Evolutionary conservation across 2,888 invertebrate species (phyloP).

Genomic region (Caenorhabditis wallacei): DNA sequence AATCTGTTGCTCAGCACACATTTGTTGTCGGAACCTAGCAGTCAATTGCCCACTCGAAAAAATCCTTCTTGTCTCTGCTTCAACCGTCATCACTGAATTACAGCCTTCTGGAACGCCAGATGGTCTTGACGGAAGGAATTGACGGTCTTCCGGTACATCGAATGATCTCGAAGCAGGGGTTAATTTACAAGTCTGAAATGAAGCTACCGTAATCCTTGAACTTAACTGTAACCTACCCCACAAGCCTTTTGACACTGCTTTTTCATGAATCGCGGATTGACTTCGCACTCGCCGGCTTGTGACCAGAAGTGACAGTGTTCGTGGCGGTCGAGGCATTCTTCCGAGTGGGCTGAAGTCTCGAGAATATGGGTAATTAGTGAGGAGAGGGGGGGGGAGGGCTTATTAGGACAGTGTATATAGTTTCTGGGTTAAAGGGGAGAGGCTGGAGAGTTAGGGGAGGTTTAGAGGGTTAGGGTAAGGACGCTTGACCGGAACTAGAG

Average conservation of each 20-base stretch:
- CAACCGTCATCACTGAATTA: constrained; percentile 66
- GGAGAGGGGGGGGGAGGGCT: constrained; percentile 7
- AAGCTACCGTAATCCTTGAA: background rate
- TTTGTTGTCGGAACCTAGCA: constrained; percentile 44
- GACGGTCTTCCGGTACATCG: constrained; percentile 9
- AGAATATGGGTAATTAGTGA: constrained; percentile 36
- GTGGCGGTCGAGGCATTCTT: constrained; percentile 67
- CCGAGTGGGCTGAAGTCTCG: constrained; percentile 41
- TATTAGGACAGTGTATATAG: constrained; percentile 23
- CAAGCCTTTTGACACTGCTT: constrained; percentile 76
- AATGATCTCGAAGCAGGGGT: constrained; percentile 13
- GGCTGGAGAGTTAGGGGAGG: background rate
- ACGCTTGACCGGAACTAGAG: too few relatives aligned
- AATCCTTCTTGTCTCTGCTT: constrained; percentile 57
- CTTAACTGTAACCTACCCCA: constrained; percentile 20
- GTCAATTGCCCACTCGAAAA: constrained; percentile 47
- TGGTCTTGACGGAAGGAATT: constrained; percentile 47
- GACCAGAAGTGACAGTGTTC: constrained; percentile 77
- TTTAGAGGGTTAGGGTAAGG: too few relatives aligned
- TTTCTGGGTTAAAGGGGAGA: constrained; percentile 2
- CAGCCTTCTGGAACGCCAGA: constrained; percentile 63
- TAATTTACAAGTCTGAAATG: background rate
- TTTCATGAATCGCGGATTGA: constrained; percentile 79
- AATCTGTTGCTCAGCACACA: constrained; percentile 58
- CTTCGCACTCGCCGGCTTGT: constrained; percentile 73